A percentile compares a stretch with the other conserved stretches of the same genome.
Conservation (phyloP, 2,888 invertebrate species). For the Anaspis maculata region DNA sequence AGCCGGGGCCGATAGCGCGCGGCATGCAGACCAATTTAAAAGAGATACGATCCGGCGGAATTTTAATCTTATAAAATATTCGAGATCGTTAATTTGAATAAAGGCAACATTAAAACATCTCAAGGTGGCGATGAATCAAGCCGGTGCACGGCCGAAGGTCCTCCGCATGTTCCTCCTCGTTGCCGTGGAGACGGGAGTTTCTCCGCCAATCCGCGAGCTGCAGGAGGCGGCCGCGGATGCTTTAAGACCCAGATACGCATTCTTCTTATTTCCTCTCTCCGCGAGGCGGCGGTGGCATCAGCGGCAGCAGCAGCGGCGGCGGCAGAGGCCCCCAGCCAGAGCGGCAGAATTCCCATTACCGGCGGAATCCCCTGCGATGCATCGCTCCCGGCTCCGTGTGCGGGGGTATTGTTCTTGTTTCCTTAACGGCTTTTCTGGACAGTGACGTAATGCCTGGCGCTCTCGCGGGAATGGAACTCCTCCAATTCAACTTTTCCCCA, state of each 20-base stretch:
- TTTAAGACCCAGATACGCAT: conserved; percentile 37
- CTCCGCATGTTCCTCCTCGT: conserved; percentile 40
- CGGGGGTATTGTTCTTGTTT: conserved; percentile 40
- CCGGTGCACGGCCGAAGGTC: conserved; percentile 34
- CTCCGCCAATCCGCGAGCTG: conserved; percentile 39
- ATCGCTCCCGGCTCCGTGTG: conserved; percentile 35
- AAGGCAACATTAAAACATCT: conserved; percentile 45
- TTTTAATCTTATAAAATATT: conserved; percentile 41
- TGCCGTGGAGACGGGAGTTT: conserved; percentile 38
- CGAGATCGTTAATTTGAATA: conserved; percentile 43
- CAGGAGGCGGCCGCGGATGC: conserved; percentile 40
- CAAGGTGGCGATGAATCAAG: conserved; percentile 44
- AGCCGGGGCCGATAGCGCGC: conserved; percentile 6
- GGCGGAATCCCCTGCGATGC: conserved; percentile 39
- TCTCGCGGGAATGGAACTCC: too few relatives aligned
- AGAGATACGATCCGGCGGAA: conserved; percentile 35
- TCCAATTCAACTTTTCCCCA: conserved; percentile 5
- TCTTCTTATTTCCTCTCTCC: conserved; percentile 39
- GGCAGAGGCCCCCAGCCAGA: too few relatives aligned
- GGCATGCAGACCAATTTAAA: conserved; percentile 34
- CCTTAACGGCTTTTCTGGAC: conserved; percentile 38
- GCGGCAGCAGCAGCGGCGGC: too few relatives aligned
- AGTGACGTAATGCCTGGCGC: conserved; percentile 35
- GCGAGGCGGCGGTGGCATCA: too few relatives aligned
- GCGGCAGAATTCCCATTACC: conserved; percentile 38